Base-by-base conservation (phyloP, 2,113 vertebrate genomes). In the Lepidothrix coronata region DNA sequence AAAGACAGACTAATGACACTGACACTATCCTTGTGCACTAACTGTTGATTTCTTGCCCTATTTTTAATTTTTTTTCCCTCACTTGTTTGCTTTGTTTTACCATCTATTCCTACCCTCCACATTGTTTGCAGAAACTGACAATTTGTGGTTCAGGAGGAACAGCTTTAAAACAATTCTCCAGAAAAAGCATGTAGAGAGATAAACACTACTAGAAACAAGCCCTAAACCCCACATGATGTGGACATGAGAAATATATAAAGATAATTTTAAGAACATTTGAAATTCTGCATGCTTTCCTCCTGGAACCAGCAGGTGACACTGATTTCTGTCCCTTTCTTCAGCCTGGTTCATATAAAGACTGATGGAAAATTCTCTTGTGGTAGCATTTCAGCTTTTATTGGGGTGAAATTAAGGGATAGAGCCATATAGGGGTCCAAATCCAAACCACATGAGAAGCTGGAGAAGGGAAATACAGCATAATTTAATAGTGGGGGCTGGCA, bases 401-500 rank as follows among this genome's bases (percentile, higher is more conserved):
- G 20, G 24, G 21, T 57, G 4, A 44, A 11, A 55, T 12, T 27
- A 30, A 85, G 21, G 20, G 16, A 19, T 2, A 58, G 31, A 76
- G 39, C 8, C 71, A 43, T 14, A 28, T 2, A n/a, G 13, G 8
- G 6, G 1, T 44, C 27, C 41, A 75, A 76, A 94, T 2, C 1
- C 0, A 2, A 88, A 43, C 25, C 4, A 3, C 37, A 22, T 37
- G 37, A 90, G 62, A 33, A 92, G 54, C 15, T 33, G 20, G 16
- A 58, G 30, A 54, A 6, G 66, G 35, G 35, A 91, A 88, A 44
- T 25, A 28, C 7, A 28, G 25, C 17, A 24, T 31, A 14, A 25
- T 58, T 66, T 73, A 30, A 12, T 15, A 14, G 14, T 1, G 3
- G 27, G 6, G 21, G 8, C 49, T 30, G 22, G 4, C 0, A 4